Percentiles rank a stretch among this genome's conserved stretches.
These are phyloP conservation scores for Shargacucullia verbasci DNA, from an alignment of 2,888 invertebrate genomes.

Conservation along the genomic window DNA sequence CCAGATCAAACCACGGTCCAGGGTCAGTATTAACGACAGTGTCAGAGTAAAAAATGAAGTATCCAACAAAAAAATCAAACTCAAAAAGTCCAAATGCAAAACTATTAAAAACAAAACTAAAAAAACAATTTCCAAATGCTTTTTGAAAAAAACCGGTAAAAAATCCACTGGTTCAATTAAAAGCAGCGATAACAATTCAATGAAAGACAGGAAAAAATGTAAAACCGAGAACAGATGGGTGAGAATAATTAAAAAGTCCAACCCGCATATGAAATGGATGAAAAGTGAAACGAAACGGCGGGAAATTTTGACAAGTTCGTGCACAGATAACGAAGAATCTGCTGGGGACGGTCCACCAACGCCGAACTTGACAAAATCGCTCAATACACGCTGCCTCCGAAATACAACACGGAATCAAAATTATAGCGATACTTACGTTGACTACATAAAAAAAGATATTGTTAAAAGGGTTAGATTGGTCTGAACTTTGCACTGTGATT, in stretches of 20 bases:
- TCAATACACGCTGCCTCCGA: slow-evolving; percentile 1
- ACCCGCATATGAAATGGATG: slow-evolving; percentile 5
- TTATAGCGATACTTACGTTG: slow-evolving; percentile 14
- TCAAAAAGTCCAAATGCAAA: slow-evolving; percentile 2
- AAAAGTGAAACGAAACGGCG: slow-evolving; percentile 21
- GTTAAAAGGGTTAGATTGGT: neutral
- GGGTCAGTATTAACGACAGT: slow-evolving; percentile 1
- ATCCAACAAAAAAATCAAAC: neutral
- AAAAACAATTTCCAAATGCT: slow-evolving; percentile 3
- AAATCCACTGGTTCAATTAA: neutral
- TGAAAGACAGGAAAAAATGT: neutral
- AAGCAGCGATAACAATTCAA: neutral
- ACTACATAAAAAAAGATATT: slow-evolving; percentile 3
- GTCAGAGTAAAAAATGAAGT: neutral
- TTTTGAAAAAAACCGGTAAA: neutral
- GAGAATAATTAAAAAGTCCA: slow-evolving; percentile 4
- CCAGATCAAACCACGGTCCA: slow-evolving; percentile 27
- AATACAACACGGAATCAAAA: neutral
- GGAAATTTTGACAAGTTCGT: slow-evolving; percentile 4
- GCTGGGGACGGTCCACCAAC: slow-evolving; percentile 28
- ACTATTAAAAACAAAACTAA: slow-evolving; percentile 11
- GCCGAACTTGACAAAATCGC: slow-evolving; percentile 2
- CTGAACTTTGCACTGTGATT: neutral
- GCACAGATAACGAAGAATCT: slow-evolving; percentile 33
- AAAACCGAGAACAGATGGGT: slow-evolving; percentile 17